These are phyloP conservation scores for Orthonyx spaldingii DNA, from an alignment of 2,113 vertebrate species.

Conservation along the genomic window DNA sequence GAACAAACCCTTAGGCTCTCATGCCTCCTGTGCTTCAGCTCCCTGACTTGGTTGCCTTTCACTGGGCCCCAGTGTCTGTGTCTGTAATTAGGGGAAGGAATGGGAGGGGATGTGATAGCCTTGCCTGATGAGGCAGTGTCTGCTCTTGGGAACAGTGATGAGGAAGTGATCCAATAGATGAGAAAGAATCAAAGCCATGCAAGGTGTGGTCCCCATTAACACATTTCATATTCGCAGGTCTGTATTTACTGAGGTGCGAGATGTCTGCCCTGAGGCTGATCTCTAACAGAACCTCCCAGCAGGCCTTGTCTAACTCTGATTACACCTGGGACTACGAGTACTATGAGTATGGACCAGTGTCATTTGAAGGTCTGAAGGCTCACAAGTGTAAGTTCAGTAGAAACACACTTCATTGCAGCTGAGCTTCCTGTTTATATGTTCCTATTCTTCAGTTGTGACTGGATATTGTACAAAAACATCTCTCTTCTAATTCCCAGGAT, in stretches of 20 bases:
- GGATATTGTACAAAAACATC: neutral
- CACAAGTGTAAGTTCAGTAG: constrained; percentile 86
- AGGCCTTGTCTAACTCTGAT: constrained; percentile 75
- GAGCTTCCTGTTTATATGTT: neutral
- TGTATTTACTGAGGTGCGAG: constrained; percentile 31
- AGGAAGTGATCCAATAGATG: neutral
- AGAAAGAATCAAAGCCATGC: neutral
- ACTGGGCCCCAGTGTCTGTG: neutral
- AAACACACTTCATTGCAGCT: neutral
- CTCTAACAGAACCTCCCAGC: constrained; percentile 79
- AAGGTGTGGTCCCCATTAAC: neutral
- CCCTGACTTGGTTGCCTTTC: neutral
- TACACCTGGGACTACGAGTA: constrained; percentile 96
- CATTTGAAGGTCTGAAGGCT: constrained; percentile 91
- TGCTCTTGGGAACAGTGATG: neutral
- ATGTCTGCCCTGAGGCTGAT: constrained; percentile 78
- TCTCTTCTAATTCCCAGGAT: neutral
- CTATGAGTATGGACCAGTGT: constrained; percentile 91
- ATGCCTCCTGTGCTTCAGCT: neutral
- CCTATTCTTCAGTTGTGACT: neutral
- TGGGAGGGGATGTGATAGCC: neutral
- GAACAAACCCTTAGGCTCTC: neutral
- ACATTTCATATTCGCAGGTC: neutral
- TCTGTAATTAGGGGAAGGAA: neutral
- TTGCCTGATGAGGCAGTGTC: neutral